Evolutionary conservation across 1,140 invertebrate species (phyloP).

Genomic region (Neoseiulus cucumeris): DNA sequence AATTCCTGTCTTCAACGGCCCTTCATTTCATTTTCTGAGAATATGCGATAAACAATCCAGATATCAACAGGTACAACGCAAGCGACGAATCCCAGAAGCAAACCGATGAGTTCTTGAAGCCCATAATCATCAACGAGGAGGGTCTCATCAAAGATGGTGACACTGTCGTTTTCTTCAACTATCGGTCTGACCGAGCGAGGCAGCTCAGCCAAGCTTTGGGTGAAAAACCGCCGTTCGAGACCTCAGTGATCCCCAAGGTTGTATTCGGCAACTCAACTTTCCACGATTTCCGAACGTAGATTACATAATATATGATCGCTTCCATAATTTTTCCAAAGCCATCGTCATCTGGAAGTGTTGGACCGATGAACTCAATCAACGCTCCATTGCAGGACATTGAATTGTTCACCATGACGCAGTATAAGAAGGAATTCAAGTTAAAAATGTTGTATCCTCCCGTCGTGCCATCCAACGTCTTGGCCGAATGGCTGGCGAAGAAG

Average conservation of each 20-base stretch:
- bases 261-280: neutral
- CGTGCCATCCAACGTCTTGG: slow-evolving; percentile 29
- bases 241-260: slow-evolving; percentile 23
- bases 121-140: slow-evolving; percentile 28
- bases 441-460: slow-evolving; percentile 28
- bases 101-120: slow-evolving; percentile 34
- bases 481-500: slow-evolving; percentile 28
- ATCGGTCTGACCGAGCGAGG: slow-evolving; percentile 31
- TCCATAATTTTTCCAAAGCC: slow-evolving; percentile 8
- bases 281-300: too few species aligned
- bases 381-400: slow-evolving; percentile 16
- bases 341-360: neutral
- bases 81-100: slow-evolving; percentile 18
- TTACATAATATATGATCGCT: slow-evolving; percentile 15
- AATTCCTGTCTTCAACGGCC: too few species aligned
- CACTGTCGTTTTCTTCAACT: slow-evolving; percentile 32
- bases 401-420: slow-evolving; percentile 29
- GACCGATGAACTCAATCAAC: neutral
- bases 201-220: slow-evolving; percentile 30
- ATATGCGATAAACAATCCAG: too few species aligned
- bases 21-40: too few species aligned
- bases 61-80: slow-evolving; percentile 2
- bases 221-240: slow-evolving; percentile 26
- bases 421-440: slow-evolving; percentile 32
- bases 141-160: slow-evolving; percentile 28